Conservation (phyloP, 2,888 invertebrate species). For the Aporophyla nigra region DNA sequence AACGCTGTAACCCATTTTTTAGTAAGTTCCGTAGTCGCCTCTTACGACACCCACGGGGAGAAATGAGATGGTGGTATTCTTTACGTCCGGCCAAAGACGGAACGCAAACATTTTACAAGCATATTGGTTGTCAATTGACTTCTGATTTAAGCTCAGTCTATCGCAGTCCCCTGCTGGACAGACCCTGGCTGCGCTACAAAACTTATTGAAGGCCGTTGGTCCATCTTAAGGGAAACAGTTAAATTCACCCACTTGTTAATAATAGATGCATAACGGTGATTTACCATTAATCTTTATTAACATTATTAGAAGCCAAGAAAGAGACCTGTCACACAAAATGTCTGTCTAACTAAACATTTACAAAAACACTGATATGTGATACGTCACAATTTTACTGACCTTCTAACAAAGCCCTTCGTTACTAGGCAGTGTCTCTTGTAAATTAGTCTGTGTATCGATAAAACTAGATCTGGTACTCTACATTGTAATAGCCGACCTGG, state of each 20-base stretch:
- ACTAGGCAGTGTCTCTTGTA: neutral
- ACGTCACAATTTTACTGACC: neutral
- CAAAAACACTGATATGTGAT: neutral
- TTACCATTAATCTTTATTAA: neutral
- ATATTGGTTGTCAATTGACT: no score
- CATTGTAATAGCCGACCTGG: neutral
- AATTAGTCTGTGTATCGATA: neutral
- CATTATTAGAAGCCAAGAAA: neutral
- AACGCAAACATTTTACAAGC: no score
- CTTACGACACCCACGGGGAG: no score
- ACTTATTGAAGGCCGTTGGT: no score
- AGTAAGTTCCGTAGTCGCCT: no score
- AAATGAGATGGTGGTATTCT: no score
- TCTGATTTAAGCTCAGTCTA: no score
- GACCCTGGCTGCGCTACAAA: no score
- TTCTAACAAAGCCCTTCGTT: neutral
- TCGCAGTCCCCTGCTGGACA: no score
- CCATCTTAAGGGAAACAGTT: no score
- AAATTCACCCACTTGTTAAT: neutral
- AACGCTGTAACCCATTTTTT: no score
- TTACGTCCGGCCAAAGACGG: no score
- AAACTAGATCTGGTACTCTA: slow-evolving; percentile 13
- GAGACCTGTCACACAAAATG: neutral
- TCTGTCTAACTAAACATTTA: neutral
- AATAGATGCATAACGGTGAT: neutral